These are phyloP conservation scores for Lysiphlebus fabarum DNA, from an alignment of 1,140 invertebrate species.

Conservation along the genomic window DNA sequence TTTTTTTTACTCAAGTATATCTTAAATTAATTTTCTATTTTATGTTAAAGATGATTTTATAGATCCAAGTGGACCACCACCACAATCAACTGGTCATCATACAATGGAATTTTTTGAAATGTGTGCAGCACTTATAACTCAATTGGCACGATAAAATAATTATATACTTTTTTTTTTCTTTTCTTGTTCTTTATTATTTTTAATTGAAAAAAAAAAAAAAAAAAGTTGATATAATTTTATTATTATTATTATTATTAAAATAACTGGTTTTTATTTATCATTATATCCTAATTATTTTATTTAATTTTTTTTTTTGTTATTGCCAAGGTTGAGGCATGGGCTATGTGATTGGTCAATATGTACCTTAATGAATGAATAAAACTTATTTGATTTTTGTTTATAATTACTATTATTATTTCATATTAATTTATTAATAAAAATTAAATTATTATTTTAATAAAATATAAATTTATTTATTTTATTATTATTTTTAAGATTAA, in stretches of 20 bases:
- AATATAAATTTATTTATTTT: constrained; percentile 1
- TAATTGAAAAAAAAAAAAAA: too few relatives aligned
- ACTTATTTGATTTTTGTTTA: constrained; percentile 1
- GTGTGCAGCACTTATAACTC: constrained; percentile 97
- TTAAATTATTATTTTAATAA: background rate
- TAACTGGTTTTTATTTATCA: background rate
- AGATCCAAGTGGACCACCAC: constrained; percentile 51
- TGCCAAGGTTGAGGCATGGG: background rate
- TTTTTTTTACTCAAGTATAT: background rate
- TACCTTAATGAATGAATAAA: constrained; percentile 15
- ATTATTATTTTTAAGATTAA: background rate
- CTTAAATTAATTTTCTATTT: background rate
- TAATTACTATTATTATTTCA: too few relatives aligned
- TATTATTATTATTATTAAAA: background rate
- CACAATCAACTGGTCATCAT: constrained; percentile 70
- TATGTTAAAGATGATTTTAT: constrained; percentile 22
- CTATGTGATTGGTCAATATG: constrained; percentile 7
- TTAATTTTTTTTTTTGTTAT: background rate
- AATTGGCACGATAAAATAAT: constrained; percentile 79
- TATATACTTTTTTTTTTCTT: background rate
- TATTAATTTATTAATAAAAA: too few relatives aligned
- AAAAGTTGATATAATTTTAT: background rate
- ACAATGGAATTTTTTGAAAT: constrained; percentile 99
- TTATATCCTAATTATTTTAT: background rate
- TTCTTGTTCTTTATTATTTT: too few relatives aligned